These are phyloP conservation scores for Punctoribates punctum DNA, from an alignment of 2,888 invertebrate genomes.

Conservation along the genomic window DNA sequence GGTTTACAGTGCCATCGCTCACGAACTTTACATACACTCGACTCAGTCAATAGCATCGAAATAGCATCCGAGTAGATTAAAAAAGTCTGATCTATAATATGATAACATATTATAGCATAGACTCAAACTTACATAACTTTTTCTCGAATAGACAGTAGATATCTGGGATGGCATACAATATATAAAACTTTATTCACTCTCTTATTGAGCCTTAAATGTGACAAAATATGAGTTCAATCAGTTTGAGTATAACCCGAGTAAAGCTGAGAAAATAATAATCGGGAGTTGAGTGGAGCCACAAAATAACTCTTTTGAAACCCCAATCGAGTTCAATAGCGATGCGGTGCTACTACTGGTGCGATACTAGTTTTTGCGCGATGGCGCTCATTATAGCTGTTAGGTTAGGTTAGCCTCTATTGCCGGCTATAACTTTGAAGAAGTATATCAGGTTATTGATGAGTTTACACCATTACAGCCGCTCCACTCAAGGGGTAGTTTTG, in stretches of 20 bases:
- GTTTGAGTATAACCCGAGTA: constrained; percentile 1
- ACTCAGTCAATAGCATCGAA: neutral
- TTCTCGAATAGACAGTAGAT: too few relatives aligned
- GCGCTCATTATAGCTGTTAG: constrained; percentile 27
- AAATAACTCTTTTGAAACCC: constrained; percentile 32
- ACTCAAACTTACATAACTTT: constrained; percentile 15
- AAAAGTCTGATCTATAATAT: constrained; percentile 35
- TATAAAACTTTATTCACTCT: neutral
- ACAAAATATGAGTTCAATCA: constrained; percentile 16
- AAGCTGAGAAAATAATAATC: neutral
- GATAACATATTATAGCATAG: constrained; percentile 12
- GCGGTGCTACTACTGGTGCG: constrained; percentile 27
- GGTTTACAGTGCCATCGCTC: constrained; percentile 23
- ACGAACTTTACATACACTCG: constrained; percentile 1
- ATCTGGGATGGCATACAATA: neutral
- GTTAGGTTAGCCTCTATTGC: neutral
- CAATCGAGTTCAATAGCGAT: constrained; percentile 15
- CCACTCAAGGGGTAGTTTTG: constrained; percentile 35
- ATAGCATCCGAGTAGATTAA: neutral
- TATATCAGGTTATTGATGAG: constrained; percentile 35
- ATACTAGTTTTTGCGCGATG: constrained; percentile 34
- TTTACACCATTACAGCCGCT: constrained; percentile 21
- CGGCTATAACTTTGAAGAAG: constrained; percentile 30
- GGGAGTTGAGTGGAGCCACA: constrained; percentile 17
- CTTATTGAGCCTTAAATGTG: constrained; percentile 5